Conservation (phyloP, 2,797 vertebrate species). For the Poeciliopsis gracilis region DNA sequence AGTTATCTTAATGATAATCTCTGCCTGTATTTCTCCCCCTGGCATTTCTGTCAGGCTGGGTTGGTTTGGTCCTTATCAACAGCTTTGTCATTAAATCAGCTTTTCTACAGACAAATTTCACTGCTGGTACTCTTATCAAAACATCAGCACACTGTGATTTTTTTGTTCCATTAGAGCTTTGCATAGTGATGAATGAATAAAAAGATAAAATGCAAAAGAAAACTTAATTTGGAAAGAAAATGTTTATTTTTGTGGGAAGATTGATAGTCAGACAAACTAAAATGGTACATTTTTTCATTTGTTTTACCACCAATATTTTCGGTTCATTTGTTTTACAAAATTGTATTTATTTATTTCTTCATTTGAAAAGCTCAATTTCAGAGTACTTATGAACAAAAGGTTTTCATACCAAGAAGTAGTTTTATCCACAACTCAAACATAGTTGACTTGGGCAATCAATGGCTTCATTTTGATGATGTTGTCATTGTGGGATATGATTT, state of each 20-base stretch:
- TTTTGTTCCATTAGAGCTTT: conserved; percentile 72
- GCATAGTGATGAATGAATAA: conserved; percentile 50
- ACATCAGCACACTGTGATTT: conserved; percentile 73
- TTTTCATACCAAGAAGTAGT: conserved; percentile 37
- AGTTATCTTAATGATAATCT: conserved; percentile 85
- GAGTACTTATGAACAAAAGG: conserved; percentile 41
- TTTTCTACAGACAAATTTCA: conserved; percentile 79
- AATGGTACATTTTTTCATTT: conserved; percentile 57
- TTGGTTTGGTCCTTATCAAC: conserved; percentile 77
- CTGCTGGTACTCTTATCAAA: conserved; percentile 72
- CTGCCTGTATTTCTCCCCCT: conserved; percentile 75
- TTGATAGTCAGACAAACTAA: conserved; percentile 63
- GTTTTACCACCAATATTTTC: conserved; percentile 62
- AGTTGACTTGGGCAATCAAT: conserved; percentile 60
- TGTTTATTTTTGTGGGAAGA: conserved; percentile 59
- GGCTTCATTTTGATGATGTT: conserved; percentile 42
- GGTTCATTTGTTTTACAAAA: conserved; percentile 35
- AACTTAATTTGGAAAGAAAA: conserved; percentile 39
- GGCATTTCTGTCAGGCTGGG: conserved; percentile 76
- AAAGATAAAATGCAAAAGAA: conserved; percentile 64
- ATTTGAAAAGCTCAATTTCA: conserved; percentile 53
- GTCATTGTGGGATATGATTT: conserved; percentile 53
- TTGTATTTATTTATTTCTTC: conserved; percentile 28
- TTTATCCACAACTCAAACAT: conserved; percentile 45
- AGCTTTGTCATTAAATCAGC: conserved; percentile 81